These are phyloP conservation scores for Loris lydekkerianus DNA, from an alignment of 2,797 vertebrate species.

Conservation along the genomic window DNA sequence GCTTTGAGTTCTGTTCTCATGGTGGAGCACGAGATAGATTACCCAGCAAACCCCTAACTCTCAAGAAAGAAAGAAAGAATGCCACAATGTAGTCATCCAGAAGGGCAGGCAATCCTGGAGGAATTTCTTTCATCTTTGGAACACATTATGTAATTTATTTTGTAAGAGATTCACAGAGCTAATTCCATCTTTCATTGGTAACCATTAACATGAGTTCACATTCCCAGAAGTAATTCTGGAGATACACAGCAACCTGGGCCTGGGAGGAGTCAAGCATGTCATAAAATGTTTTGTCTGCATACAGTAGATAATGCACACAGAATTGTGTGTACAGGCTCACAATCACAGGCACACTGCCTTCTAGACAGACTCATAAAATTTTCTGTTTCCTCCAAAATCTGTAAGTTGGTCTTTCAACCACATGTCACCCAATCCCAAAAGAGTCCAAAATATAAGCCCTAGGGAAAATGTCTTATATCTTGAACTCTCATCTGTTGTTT, in stretches of 20 bases:
- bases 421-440: background rate
- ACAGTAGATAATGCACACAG: background rate
- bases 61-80: slow-evolving; percentile 29
- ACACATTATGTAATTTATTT: slow-evolving; percentile 68
- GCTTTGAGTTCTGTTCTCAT: background rate
- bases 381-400: background rate
- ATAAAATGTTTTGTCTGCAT: background rate
- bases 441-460: background rate
- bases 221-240: slow-evolving; percentile 11
- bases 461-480: background rate
- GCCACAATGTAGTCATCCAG: background rate
- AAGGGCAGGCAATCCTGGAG: background rate
- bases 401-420: background rate
- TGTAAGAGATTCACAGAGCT: slow-evolving; percentile 50
- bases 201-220: background rate
- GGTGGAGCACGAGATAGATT: background rate
- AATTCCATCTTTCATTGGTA: slow-evolving; percentile 66
- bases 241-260: background rate
- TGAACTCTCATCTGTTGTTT: background rate
- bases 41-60: background rate
- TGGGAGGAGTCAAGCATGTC: background rate
- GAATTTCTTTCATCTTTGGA: slow-evolving; percentile 69
- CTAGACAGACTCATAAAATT: background rate
- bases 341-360: background rate
- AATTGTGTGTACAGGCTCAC: background rate